Conservation (phyloP, 2,888 invertebrate species). For the Kuschelorhynchus macadamiae region DNA sequence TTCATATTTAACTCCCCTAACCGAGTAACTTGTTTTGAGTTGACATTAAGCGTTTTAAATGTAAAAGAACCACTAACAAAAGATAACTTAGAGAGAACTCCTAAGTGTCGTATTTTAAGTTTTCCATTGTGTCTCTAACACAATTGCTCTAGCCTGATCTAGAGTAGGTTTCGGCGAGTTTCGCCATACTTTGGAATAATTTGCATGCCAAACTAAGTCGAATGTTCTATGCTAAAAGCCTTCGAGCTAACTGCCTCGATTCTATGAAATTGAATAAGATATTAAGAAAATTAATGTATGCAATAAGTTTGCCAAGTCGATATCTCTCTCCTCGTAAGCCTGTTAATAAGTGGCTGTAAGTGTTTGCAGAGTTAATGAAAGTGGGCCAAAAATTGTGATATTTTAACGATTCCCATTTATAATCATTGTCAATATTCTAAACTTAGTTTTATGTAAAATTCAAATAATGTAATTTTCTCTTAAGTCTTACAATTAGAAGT, state of each 20-base stretch:
- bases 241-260: constrained; percentile 1
- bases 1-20: constrained; percentile 8
- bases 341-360: too few relatives aligned
- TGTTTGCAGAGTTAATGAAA: too few relatives aligned
- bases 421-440: too few relatives aligned
- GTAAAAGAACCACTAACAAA: constrained; percentile 16
- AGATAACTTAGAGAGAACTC: constrained; percentile 5
- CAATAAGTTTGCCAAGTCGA: neutral
- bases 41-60: constrained; percentile 1
- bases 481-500: too few relatives aligned
- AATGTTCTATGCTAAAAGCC: constrained; percentile 9
- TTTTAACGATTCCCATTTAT: too few relatives aligned
- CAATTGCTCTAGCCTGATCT: constrained; percentile 22
- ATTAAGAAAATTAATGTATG: constrained; percentile 34
- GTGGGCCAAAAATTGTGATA: too few relatives aligned
- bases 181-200: constrained; percentile 28
- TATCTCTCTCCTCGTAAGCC: too few relatives aligned
- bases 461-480: too few relatives aligned
- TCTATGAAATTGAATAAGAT: constrained; percentile 33
- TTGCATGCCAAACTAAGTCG: constrained; percentile 40
- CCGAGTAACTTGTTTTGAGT: neutral
- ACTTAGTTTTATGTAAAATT: too few relatives aligned
- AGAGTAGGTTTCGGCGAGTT: constrained; percentile 16
- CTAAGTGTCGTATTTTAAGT: constrained; percentile 11
- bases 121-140: constrained; percentile 24